Evolutionary conservation across 1,140 invertebrate species (phyloP).

Genomic region (Dolichoris vasculosae): DNA sequence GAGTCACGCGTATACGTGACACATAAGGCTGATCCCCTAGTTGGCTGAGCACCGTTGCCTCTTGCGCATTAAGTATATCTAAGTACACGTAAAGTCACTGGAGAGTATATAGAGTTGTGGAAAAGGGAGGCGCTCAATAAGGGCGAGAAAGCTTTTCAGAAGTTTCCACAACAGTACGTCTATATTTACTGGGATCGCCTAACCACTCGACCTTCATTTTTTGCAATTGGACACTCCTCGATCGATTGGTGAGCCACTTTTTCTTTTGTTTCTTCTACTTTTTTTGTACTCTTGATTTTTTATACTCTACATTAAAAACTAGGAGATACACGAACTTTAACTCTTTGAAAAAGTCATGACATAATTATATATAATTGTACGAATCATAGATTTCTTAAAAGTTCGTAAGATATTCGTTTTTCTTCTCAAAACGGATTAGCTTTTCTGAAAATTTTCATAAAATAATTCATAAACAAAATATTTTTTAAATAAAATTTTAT

Average conservation of each 20-base stretch:
- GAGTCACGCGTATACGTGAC: conserved; percentile 56
- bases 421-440: not conserved
- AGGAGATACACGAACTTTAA: not conserved
- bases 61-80: conserved; percentile 59
- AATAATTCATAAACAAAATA: too few relatives aligned
- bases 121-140: not conserved
- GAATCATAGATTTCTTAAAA: not conserved
- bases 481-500: too few relatives aligned
- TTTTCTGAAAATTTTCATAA: not conserved
- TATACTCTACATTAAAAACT: not conserved
- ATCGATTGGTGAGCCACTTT: not conserved
- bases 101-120: conserved; percentile 9
- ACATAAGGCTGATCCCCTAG: conserved; percentile 57
- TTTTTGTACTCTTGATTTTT: not conserved
- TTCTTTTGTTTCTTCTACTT: not conserved
- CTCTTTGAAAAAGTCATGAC: not conserved
- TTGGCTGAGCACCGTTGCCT: conserved; percentile 41
- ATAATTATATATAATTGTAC: not conserved
- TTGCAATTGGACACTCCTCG: not conserved
- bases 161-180: not conserved
- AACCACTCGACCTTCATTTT: not conserved
- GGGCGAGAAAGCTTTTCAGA: conserved; percentile 7
- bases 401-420: conserved; percentile 29
- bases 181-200: not conserved
- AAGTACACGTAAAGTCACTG: conserved; percentile 56